Conservation (phyloP, 2,888 invertebrate genomes). For the Agriopis aurantiaria region DNA sequence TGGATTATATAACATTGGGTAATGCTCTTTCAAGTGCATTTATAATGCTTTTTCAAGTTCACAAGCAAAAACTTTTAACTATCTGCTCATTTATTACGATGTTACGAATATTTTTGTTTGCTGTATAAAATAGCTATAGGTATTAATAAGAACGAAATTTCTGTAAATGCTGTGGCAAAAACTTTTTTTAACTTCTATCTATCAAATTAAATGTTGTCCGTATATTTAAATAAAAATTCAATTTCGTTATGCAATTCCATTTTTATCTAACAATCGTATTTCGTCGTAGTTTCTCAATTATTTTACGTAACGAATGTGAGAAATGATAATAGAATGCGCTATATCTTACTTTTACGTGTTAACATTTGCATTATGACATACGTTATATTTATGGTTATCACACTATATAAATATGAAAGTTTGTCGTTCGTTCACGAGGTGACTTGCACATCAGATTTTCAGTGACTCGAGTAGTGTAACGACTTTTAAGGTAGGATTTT, state of each 20-base stretch:
- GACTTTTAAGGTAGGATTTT: no score
- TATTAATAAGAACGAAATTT: no score
- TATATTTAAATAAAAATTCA: background rate
- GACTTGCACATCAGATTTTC: background rate
- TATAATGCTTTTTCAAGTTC: slow-evolving; percentile 28
- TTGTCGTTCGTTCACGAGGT: background rate
- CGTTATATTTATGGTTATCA: slow-evolving; percentile 22
- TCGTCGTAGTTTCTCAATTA: slow-evolving; percentile 18
- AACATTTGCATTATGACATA: slow-evolving; percentile 40
- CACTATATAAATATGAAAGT: background rate
- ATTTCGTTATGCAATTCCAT: slow-evolving; percentile 9
- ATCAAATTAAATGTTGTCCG: background rate
- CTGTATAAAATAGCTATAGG: no score
- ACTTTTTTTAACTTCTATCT: no score
- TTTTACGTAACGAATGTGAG: slow-evolving; percentile 21
- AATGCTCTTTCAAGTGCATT: slow-evolving; percentile 26
- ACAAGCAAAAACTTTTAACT: slow-evolving; percentile 10
- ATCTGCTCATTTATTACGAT: background rate
- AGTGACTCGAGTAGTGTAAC: background rate
- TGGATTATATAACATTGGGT: slow-evolving; percentile 18
- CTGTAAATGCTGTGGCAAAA: no score
- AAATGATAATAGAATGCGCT: slow-evolving; percentile 40
- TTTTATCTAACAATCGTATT: background rate
- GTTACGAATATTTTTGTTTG: background rate
- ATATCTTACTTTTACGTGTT: slow-evolving; percentile 43